Conservation (phyloP, 2,888 invertebrate species). For the Chalcis sispes region DNA sequence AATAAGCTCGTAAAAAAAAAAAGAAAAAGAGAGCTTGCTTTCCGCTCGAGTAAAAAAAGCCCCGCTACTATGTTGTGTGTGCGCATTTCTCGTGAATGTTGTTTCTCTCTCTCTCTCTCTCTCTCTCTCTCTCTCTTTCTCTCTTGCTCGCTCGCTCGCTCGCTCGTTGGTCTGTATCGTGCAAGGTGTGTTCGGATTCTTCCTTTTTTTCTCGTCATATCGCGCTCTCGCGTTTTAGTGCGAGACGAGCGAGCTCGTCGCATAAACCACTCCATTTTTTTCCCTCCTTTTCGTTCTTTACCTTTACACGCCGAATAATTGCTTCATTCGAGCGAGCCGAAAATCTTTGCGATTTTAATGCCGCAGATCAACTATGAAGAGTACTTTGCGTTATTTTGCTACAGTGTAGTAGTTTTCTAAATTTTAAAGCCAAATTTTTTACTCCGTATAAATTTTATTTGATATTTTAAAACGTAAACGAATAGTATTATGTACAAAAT, state of each 20-base stretch:
- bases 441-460: no score
- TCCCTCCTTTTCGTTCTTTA: not conserved
- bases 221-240: no score
- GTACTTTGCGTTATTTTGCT: no score
- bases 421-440: no score
- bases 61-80: not conserved
- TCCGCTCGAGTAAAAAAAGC: slow-evolving; percentile 36
- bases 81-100: not conserved
- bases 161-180: no score
- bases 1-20: slow-evolving; percentile 74
- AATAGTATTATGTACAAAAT: no score
- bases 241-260: not conserved
- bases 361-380: no score
- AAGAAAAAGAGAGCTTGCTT: slow-evolving; percentile 57
- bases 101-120: slow-evolving; percentile 9
- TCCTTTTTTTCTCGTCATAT: no score
- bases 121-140: not conserved
- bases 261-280: not conserved
- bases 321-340: slow-evolving; percentile 44
- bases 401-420: no score
- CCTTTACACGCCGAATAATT: slow-evolving; percentile 22
- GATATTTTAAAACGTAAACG: no score
- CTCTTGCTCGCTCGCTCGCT: slow-evolving; percentile 1
- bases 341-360: not conserved
- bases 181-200: no score